Conservation (phyloP, 1,140 invertebrate genomes). For the Lucilia sericata region DNA sequence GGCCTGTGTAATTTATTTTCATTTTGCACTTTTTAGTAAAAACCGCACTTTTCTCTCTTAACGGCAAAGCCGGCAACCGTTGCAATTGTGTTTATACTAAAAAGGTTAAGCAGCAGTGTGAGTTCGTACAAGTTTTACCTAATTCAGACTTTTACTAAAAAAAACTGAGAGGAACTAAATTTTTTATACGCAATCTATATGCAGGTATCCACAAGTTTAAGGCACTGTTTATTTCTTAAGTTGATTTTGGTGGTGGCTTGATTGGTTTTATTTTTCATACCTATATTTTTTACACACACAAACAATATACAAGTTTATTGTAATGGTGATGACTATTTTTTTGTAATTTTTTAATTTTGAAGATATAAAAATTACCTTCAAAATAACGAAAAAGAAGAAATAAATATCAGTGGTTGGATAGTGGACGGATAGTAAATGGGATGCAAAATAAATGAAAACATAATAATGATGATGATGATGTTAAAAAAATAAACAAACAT, state of each 20-base stretch:
- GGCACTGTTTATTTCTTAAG: background rate
- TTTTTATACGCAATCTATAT: background rate
- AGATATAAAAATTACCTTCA: slow-evolving; percentile 24
- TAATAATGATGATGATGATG: background rate
- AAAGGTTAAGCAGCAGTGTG: no score
- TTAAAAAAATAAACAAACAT: background rate
- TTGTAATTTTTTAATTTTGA: background rate
- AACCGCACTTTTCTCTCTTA: no score
- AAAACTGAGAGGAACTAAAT: background rate
- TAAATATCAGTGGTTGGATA: background rate
- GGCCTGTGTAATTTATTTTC: no score
- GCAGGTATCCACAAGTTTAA: background rate
- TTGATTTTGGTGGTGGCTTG: background rate
- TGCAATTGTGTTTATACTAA: background rate
- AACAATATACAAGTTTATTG: background rate
- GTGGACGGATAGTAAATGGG: background rate
- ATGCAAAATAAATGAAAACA: slow-evolving; percentile 1
- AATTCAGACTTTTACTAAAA: no score
- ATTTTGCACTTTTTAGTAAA: no score
- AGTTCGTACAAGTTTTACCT: no score
- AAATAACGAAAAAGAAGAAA: background rate
- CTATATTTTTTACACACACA: no score
- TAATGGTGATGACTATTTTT: background rate
- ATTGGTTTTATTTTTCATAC: background rate
- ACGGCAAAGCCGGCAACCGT: background rate